These are phyloP conservation scores for Poecilia picta DNA, from an alignment of 2,797 vertebrate species.

Conservation along the genomic window DNA sequence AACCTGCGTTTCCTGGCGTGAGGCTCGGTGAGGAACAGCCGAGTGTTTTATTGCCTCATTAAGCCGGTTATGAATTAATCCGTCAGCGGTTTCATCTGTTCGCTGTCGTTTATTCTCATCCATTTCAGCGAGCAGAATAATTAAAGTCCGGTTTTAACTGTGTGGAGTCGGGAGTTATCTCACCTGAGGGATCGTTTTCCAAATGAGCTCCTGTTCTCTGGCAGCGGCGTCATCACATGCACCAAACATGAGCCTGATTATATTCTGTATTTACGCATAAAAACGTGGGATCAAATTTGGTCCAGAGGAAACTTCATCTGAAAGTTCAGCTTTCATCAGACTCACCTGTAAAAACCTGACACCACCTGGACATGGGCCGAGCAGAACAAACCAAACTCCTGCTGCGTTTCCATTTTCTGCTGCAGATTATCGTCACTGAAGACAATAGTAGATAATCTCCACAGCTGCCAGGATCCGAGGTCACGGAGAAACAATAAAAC, in stretches of 20 bases:
- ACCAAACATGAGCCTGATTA: conserved; percentile 28
- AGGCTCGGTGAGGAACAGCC: background rate
- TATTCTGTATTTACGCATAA: conserved; percentile 11
- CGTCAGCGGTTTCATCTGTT: conserved; percentile 2
- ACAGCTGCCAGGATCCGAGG: background rate
- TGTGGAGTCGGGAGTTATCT: background rate
- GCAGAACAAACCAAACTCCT: background rate
- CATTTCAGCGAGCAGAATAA: background rate
- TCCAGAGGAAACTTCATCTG: background rate
- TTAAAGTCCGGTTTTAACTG: background rate
- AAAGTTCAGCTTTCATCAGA: background rate
- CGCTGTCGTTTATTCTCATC: background rate
- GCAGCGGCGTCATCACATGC: conserved; percentile 21
- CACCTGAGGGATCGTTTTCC: background rate
- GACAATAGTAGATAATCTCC: background rate
- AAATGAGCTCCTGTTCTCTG: conserved; percentile 8
- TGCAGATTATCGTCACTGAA: background rate
- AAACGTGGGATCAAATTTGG: background rate
- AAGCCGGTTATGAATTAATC: conserved; percentile 8
- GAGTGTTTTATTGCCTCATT: background rate
- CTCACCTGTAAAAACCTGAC: background rate
- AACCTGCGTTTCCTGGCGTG: background rate
- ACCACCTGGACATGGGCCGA: background rate
- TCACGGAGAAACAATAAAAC: background rate
- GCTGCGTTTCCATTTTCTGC: background rate